A percentile compares a stretch with the other conserved stretches of the same genome.
Conservation (phyloP, 30 jellyfish, hydroid and myxozoan genomes). For the Nemopilema nomurai region DNA sequence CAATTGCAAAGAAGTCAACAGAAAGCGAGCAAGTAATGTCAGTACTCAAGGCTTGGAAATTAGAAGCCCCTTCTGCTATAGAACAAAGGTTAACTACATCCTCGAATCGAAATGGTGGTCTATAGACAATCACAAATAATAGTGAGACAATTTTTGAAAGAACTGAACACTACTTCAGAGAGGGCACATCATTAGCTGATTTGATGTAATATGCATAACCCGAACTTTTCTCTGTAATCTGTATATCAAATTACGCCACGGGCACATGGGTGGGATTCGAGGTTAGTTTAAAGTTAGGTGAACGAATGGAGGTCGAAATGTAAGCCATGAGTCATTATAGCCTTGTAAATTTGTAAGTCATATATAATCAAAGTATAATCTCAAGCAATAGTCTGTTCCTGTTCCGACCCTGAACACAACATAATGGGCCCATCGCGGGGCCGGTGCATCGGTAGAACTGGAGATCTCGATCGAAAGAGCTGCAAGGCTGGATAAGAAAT, state of each 20-base stretch:
- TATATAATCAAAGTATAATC: no score
- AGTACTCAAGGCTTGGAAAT: slow-evolving; percentile 1
- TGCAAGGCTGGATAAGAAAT: no score
- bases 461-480: no score
- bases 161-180: slow-evolving; percentile 1
- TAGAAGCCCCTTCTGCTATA: not conserved
- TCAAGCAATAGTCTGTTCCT: no score
- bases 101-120: slow-evolving; percentile 3
- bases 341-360: no score
- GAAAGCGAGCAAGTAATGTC: not conserved
- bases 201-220: no score
- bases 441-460: no score
- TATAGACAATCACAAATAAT: not conserved
- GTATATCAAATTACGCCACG: slow-evolving; percentile 3
- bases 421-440: slow-evolving; percentile 2
- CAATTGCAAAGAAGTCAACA: not conserved
- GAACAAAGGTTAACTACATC: not conserved
- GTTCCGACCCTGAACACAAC: no score
- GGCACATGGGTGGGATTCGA: not conserved
- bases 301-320: no score
- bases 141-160: not conserved
- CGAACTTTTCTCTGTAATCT: no score
- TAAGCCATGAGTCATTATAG: no score
- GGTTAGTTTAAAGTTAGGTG: no score
- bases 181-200: not conserved